Evolutionary conservation across 2,113 vertebrate species (phyloP), one percentile per base, ranked within the genome.

Genomic region (Meleagris gallopavo): DNA sequence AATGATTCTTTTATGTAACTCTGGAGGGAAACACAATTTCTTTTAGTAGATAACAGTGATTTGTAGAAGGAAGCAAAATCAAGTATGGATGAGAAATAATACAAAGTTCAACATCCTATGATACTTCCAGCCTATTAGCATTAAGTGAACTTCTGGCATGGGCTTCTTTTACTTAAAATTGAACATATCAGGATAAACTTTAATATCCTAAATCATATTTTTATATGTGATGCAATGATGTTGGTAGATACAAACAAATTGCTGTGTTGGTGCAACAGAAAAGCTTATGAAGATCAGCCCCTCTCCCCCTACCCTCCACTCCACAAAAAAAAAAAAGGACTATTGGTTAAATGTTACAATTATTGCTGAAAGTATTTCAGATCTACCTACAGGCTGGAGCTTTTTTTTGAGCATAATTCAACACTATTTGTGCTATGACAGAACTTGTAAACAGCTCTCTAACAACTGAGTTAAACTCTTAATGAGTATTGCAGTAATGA

Each of bases 391-490:
- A 40, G 78, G 29, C 25, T 85, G 43, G 10, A 70, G 24, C 7
- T 85, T 73, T 55, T 72, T 55, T 88, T 29, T 34, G 18, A 66
- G 25, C 5, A 22, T 72, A 57, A 84, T 81, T 88, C 61, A 77
- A 27, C 16, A 4, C 8, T 81, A 52, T 77, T 90, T 86, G 24
- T 72, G n/a, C 18, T 25, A 16, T 78, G 65, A 54, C 46, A 92
- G 70, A 83, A 57, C 30, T 43, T 72, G 66, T 69, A 86, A 94
- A 72, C 43, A 93, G 15, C 25, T 75, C 65, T 83, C 70, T 81
- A 78, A 91, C 32, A 77, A 89, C 74, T 81, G 67, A 89, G 45
- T 86, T 64, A 70, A 74, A 86, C 10, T 70, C 64, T 58, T 86
- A 76, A 83, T 87, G 76, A 74, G 29, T 15, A 30, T 66, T 93